Conservation (phyloP, 2,113 vertebrate genomes). For the Toxotes jaculatrix region DNA sequence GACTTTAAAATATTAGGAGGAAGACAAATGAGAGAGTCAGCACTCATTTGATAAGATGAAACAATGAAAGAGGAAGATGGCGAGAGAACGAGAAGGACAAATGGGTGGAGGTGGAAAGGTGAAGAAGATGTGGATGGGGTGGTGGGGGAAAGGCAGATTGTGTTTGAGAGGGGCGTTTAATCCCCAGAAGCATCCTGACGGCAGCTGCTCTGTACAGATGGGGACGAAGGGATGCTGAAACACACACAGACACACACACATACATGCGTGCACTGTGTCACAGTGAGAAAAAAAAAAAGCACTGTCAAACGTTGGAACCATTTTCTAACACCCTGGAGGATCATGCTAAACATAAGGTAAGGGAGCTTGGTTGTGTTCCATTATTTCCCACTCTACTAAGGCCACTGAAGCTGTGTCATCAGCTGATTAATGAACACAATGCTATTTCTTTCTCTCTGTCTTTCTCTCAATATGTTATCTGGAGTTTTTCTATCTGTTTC, state of each 20-base stretch:
- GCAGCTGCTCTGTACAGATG: slow-evolving; percentile 78
- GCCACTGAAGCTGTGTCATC: slow-evolving; percentile 61
- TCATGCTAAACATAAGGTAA: slow-evolving; percentile 70
- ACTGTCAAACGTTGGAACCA: slow-evolving; percentile 55
- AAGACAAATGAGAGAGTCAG: not conserved
- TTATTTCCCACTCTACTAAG: slow-evolving; percentile 56
- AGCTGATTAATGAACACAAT: slow-evolving; percentile 69
- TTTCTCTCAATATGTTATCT: slow-evolving; percentile 36
- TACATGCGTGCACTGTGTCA: slow-evolving; percentile 28
- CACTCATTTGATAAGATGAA: not conserved
- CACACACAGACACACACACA: slow-evolving; percentile 16
- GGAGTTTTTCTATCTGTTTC: slow-evolving; percentile 10
- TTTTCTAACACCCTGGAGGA: slow-evolving; percentile 66
- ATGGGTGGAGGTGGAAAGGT: slow-evolving; percentile 53
- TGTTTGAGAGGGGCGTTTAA: slow-evolving; percentile 72
- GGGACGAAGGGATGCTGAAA: slow-evolving; percentile 57
- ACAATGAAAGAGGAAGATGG: slow-evolving; percentile 15
- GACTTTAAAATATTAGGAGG: slow-evolving; percentile 4
- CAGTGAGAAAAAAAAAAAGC: slow-evolving; percentile 31
- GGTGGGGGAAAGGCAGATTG: slow-evolving; percentile 63
- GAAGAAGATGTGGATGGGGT: slow-evolving; percentile 57
- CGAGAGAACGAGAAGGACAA: slow-evolving; percentile 5
- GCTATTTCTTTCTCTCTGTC: slow-evolving; percentile 32
- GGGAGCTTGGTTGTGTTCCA: slow-evolving; percentile 65
- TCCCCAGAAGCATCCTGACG: slow-evolving; percentile 77